A percentile compares a stretch with the other conserved stretches of the same genome.
Conservation (phyloP, 37 sponge, comb jelly and placozoan species). For the Chondrilla cf. caribensis region DNA sequence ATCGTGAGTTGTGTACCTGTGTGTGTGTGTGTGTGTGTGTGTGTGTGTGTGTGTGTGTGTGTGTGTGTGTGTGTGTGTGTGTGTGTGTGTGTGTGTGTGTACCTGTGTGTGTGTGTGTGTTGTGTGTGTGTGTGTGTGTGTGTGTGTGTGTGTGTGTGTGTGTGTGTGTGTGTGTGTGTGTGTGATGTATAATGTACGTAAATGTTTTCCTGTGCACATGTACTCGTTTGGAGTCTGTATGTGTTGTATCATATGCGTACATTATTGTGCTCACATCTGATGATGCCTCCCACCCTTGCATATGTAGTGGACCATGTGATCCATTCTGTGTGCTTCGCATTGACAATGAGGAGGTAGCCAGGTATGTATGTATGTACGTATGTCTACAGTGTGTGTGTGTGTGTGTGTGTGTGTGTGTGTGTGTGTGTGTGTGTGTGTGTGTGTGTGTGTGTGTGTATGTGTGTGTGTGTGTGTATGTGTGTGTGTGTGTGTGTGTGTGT, state of each 20-base stretch:
- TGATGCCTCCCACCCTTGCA: too few relatives aligned
- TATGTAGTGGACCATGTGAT: conserved; percentile 58
- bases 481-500: conserved; percentile 10
- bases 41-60: not conserved
- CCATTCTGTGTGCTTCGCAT: conserved; percentile 66
- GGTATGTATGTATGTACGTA: conserved; percentile 29
- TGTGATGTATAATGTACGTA: not conserved
- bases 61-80: not conserved
- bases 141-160: not conserved
- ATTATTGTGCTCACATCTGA: too few relatives aligned
- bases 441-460: conserved; percentile 6
- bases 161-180: not conserved
- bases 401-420: conserved; percentile 12
- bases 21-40: not conserved
- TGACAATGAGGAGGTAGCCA: conserved; percentile 77
- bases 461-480: conserved; percentile 8
- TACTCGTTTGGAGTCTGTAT: too few relatives aligned
- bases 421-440: conserved; percentile 4
- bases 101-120: too few relatives aligned
- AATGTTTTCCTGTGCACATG: too few relatives aligned
- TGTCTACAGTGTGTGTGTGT: not conserved
- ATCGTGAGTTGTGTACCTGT: not conserved
- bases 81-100: not conserved
- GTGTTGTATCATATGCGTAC: too few relatives aligned
- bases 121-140: too few relatives aligned